These are phyloP conservation scores for Pardosa pseudoannulata DNA, from an alignment of 2,888 invertebrate genomes.

Conservation along the genomic window DNA sequence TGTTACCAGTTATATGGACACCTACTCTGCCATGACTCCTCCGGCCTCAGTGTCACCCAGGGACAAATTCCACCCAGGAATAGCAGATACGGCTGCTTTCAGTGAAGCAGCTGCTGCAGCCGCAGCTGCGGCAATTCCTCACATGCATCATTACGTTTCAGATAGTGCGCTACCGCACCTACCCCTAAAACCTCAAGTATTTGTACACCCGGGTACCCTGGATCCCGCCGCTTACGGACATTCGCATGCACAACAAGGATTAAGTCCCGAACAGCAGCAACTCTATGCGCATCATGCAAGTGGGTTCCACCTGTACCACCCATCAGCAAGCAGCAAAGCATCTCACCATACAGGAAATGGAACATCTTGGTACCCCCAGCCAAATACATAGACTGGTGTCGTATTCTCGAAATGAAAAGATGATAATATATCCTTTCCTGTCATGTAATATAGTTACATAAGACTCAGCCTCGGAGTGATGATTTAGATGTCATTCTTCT, in stretches of 20 bases:
- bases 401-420: neutral
- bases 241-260: slow-evolving; percentile 91
- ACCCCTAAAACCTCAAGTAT: slow-evolving; percentile 93
- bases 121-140: slow-evolving; percentile 71
- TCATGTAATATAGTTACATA: slow-evolving; percentile 24
- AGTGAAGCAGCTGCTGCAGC: slow-evolving; percentile 80
- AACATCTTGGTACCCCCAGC: slow-evolving; percentile 68
- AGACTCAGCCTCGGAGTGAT: slow-evolving; percentile 22
- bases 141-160: slow-evolving; percentile 74
- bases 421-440: neutral
- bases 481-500: slow-evolving; percentile 15
- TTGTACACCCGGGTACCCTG: slow-evolving; percentile 79
- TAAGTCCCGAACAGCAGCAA: slow-evolving; percentile 82
- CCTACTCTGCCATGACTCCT: slow-evolving; percentile 92
- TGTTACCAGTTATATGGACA: slow-evolving; percentile 81
- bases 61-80: slow-evolving; percentile 82
- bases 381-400: slow-evolving; percentile 61
- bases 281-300: slow-evolving; percentile 80
- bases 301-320: slow-evolving; percentile 93
- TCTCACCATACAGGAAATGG: slow-evolving; percentile 64
- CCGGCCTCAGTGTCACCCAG: slow-evolving; percentile 97
- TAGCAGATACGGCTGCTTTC: slow-evolving; percentile 73
- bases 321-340: slow-evolving; percentile 76
- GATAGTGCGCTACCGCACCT: slow-evolving; percentile 83
- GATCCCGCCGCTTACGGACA: slow-evolving; percentile 91